phyloP scores from a whole-genome alignment of 1,140 invertebrate species.

The Eriosoma lanigerum region DNA sequence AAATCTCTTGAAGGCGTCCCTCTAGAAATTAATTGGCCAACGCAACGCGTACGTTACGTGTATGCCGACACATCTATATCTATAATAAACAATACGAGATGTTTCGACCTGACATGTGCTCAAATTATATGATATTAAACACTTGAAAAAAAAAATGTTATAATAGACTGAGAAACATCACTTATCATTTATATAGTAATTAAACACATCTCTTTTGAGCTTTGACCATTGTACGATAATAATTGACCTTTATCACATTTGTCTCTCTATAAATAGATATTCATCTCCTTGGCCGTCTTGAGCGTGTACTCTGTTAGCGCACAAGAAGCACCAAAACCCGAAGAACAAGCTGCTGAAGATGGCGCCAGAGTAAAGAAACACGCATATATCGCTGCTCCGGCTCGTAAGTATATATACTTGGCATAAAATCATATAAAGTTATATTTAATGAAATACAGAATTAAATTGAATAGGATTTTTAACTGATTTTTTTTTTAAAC shows the following conservation, averaged over 20 bases:
- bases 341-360: background rate
- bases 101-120: too few relatives aligned
- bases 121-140: too few relatives aligned
- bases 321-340: conserved; percentile 1
- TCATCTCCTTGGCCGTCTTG: conserved; percentile 41
- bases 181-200: too few relatives aligned
- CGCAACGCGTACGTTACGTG: background rate
- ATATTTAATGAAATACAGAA: too few relatives aligned
- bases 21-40: background rate
- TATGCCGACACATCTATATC: too few relatives aligned
- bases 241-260: background rate
- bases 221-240: too few relatives aligned
- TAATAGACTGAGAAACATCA: too few relatives aligned
- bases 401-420: conserved; percentile 14
- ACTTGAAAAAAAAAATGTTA: too few relatives aligned
- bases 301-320: conserved; percentile 47
- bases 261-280: conserved; percentile 1
- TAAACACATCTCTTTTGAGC: too few relatives aligned
- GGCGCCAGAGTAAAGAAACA: conserved; percentile 49
- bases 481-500: background rate
- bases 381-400: conserved; percentile 42
- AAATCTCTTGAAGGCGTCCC: background rate
- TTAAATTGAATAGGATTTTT: too few relatives aligned
- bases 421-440: too few relatives aligned
- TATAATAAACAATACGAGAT: too few relatives aligned